Base-by-base conservation (phyloP, 2,113 vertebrate species). In the Myanophis thanlyinensis region DNA sequence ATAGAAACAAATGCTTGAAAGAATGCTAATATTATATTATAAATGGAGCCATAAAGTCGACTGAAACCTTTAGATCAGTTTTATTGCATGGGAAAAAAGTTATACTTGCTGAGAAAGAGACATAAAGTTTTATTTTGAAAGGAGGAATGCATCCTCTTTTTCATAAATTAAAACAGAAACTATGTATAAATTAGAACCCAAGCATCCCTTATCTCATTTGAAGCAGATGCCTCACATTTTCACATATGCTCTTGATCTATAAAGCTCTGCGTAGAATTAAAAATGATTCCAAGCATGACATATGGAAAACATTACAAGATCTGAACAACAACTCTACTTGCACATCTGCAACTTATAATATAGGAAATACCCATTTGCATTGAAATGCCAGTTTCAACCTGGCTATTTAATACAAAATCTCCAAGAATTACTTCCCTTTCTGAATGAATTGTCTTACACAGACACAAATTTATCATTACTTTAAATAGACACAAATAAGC, bases 81-180 rank as follows among this genome's bases (percentile, higher is more conserved):
- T 93, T 90, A 93, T 86, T 86, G 44, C 80, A 93, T 51, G 15
- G 27, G 88, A 67, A 90, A 80, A 89, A 93, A 90, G 80, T 93
- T 89, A 59, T 85, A 89, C 25, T 85, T 80, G 52, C 80, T 62
- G 80, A 85, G 44, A 90, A 90, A 90, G 88, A 90, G 53, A 4
- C 88, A 90, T 93, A 89, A 86, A 90, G 80, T 93, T 93, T 90
- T 93, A 86, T 86, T 54, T 89, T 90, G 12, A 53, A 85, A 51
- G 30, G n/a, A 93, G 46, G 73, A 40, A 49, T 86, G 53, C 46
- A 59, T 92, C 89, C 59, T 51, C 44, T 35, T 52, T 59, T 85
- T 85, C 88, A 85, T 89, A 92, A 92, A 92, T 92, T 92, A 92
- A 49, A 89, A n/a, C 12, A 85, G 40, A 85, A 80, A 40, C 30